Evolutionary conservation across 2,888 invertebrate genomes (phyloP), one percentile per base, ranked within the genome.

Genomic region (Paralinhomoeus sp.): DNA sequence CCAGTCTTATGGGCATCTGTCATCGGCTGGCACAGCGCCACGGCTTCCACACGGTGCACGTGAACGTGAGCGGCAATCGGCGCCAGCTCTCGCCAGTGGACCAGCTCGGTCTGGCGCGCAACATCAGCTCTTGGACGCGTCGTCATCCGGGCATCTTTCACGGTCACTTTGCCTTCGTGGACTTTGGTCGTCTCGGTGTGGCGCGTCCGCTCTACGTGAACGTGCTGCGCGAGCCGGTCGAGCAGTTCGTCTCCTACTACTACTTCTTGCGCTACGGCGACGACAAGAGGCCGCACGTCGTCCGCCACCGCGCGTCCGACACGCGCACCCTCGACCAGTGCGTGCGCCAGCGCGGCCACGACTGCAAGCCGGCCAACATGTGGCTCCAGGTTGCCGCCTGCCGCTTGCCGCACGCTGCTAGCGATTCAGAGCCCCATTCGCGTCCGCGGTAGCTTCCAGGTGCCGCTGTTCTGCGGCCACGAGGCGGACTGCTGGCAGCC

Each of bases 381-480:
- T 97, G 97, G 97, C 72, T 93, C 46, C 93, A 97, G 68, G 83
- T 97, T 56, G 93, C 93, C n/a, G n/a, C n/a, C n/a, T n/a, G n/a
- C n/a, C n/a, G n/a, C n/a, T n/a, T n/a, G n/a, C n/a, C n/a, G n/a
- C n/a, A n/a, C n/a, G n/a, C n/a, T n/a, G n/a, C n/a, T n/a, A n/a
- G n/a, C n/a, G n/a, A n/a, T n/a, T n/a, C n/a, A n/a, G n/a, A n/a
- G n/a, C n/a, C n/a, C n/a, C n/a, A n/a, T n/a, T n/a, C n/a, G n/a
- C n/a, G n/a, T n/a, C n/a, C n/a, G n/a, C n/a, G n/a, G n/a, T n/a
- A n/a, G n/a, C n/a, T n/a, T n/a, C n/a, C n/a, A n/a, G n/a, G n/a
- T n/a, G n/a, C n/a, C n/a, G n/a, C 97, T 91, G 69, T 82, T 97
- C 63, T 97, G 97, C 68, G 97, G 97, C 0, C 91, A 93, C 62